phyloP scores from a whole-genome alignment of 2,797 vertebrate genomes.

The Mus minutoides region DNA sequence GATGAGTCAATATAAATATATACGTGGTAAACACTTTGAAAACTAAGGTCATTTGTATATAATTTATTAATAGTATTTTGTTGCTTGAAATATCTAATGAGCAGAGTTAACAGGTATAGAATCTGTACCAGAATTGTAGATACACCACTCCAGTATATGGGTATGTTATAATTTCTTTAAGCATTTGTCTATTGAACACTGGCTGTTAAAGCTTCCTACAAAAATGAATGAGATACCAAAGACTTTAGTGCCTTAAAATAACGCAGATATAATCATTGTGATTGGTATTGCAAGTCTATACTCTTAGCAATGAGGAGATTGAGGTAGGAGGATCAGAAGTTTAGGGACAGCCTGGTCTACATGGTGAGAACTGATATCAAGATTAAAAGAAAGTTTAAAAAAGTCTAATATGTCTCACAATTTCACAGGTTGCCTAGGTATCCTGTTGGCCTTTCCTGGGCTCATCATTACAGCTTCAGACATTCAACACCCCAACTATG shows the following conservation, averaged over 20 bases:
- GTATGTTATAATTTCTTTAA: background rate
- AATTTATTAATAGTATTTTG: slow-evolving; percentile 27
- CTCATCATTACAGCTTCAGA: background rate
- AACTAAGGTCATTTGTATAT: background rate
- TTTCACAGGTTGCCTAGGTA: background rate
- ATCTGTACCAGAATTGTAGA: background rate
- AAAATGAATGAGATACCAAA: slow-evolving; percentile 20
- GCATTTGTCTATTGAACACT: background rate
- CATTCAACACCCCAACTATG: background rate
- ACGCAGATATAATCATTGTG: background rate
- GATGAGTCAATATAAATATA: background rate
- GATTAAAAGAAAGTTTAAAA: background rate
- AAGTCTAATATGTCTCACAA: background rate
- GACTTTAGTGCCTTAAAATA: slow-evolving; percentile 13
- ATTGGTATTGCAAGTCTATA: background rate
- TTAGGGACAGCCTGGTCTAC: background rate
- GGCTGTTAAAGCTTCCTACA: background rate
- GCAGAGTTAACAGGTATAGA: background rate
- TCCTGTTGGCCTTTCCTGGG: background rate
- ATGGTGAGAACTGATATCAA: background rate
- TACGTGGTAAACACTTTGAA: slow-evolving; percentile 4
- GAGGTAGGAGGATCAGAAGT: background rate
- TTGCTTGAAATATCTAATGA: slow-evolving; percentile 44
- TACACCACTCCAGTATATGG: background rate
- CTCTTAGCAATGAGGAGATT: background rate